phyloP scores from a whole-genome alignment of 2,797 vertebrate genomes.

The Naso thynnoides region DNA sequence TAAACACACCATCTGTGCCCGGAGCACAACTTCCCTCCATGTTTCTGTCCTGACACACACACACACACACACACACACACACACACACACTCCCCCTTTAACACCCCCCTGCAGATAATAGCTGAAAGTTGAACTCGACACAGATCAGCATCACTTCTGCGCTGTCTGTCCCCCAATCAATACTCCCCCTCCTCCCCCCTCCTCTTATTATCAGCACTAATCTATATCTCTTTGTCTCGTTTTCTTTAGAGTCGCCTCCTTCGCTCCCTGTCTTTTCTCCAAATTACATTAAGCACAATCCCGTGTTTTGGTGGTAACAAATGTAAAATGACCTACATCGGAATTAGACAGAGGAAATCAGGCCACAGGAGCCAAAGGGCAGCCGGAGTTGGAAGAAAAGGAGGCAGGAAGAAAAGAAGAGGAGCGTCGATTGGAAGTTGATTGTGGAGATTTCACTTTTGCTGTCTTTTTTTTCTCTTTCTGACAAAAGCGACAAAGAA shows the following conservation, averaged over 20 bases:
- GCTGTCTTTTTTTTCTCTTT: slow-evolving; percentile 74
- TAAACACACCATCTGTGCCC: slow-evolving; percentile 61
- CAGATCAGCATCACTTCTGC: slow-evolving; percentile 91
- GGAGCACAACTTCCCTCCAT: slow-evolving; percentile 42
- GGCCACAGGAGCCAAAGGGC: slow-evolving; percentile 72
- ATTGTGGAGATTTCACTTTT: slow-evolving; percentile 89
- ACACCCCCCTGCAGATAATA: slow-evolving; percentile 88
- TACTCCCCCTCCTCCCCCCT: slow-evolving; percentile 88
- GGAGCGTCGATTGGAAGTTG: slow-evolving; percentile 87
- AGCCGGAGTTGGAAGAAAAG: slow-evolving; percentile 48
- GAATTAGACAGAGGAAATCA: slow-evolving; percentile 83
- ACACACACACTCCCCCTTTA: no score
- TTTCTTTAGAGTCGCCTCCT: slow-evolving; percentile 88
- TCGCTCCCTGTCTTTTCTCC: slow-evolving; percentile 78
- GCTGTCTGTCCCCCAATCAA: slow-evolving; percentile 88
- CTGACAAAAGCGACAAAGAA: slow-evolving; percentile 85
- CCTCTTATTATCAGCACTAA: slow-evolving; percentile 91
- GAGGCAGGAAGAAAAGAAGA: slow-evolving; percentile 51
- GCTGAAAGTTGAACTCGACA: slow-evolving; percentile 97
- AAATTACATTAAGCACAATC: slow-evolving; percentile 88
- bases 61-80: slow-evolving; percentile 18
- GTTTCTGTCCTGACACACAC: slow-evolving; percentile 32
- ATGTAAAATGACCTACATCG: slow-evolving; percentile 91
- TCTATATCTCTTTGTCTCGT: slow-evolving; percentile 98
- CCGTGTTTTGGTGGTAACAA: slow-evolving; percentile 84